Evolutionary conservation across 1,140 invertebrate genomes (phyloP).

Genomic region (Hormaphis cornu): DNA sequence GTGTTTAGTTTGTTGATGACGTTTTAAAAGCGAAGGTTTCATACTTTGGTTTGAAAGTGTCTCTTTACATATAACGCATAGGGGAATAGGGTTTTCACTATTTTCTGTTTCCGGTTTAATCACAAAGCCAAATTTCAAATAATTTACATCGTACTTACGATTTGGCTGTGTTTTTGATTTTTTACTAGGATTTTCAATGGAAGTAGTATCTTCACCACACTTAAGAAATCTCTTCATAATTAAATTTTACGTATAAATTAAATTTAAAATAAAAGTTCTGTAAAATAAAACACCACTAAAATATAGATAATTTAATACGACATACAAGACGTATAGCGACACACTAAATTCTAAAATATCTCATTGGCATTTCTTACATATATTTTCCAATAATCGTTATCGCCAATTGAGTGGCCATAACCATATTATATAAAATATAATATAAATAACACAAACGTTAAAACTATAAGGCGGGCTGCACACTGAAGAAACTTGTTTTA

Average conservation of each 20-base stretch:
- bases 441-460: constrained; percentile 7
- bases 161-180: constrained; percentile 11
- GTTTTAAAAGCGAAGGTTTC: neutral
- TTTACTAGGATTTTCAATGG: neutral
- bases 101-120: neutral
- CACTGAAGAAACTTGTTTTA: too few relatives aligned
- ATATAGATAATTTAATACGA: neutral
- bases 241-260: neutral
- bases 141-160: neutral
- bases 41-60: constrained; percentile 2
- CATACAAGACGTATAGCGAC: neutral
- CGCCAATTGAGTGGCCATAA: neutral
- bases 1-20: neutral
- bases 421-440: constrained; percentile 7
- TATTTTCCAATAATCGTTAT: constrained; percentile 16
- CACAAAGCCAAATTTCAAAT: constrained; percentile 1
- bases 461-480: neutral
- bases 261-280: constrained; percentile 1
- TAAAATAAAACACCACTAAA: constrained; percentile 1
- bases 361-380: neutral
- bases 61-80: neutral
- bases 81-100: constrained; percentile 2
- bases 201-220: neutral
- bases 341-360: neutral
- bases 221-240: constrained; percentile 1